These are phyloP conservation scores for Drosophila macrospina DNA, from an alignment of 2,888 invertebrate genomes.

Conservation along the genomic window DNA sequence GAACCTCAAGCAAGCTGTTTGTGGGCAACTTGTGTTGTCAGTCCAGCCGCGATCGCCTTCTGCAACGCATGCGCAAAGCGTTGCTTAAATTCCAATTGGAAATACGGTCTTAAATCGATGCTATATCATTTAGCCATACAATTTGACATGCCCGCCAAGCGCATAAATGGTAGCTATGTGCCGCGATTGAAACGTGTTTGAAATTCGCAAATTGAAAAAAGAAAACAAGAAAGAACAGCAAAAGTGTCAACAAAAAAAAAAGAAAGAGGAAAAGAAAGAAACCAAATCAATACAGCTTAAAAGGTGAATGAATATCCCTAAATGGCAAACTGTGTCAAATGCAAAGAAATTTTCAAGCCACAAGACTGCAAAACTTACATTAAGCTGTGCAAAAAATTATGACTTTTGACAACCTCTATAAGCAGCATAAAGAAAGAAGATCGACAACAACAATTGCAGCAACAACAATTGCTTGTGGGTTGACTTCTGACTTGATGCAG, in stretches of 20 bases:
- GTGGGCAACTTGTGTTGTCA: slow-evolving; percentile 39
- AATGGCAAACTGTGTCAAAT: slow-evolving; percentile 68
- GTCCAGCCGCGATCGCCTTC: slow-evolving; percentile 54
- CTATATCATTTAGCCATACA: neutral
- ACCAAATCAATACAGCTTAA: slow-evolving; percentile 32
- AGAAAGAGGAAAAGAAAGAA: slow-evolving; percentile 20
- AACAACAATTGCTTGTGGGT: slow-evolving; percentile 30
- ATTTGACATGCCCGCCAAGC: slow-evolving; percentile 50
- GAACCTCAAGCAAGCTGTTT: slow-evolving; percentile 17
- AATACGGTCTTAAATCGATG: neutral
- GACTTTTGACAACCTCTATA: neutral
- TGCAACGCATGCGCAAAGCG: slow-evolving; percentile 65
- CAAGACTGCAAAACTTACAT: neutral
- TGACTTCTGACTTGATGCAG: slow-evolving; percentile 22
- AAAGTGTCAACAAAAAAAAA: slow-evolving; percentile 38
- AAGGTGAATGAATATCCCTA: slow-evolving; percentile 67
- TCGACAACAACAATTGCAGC: slow-evolving; percentile 3
- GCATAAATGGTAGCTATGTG: slow-evolving; percentile 51
- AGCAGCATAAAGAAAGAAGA: slow-evolving; percentile 9
- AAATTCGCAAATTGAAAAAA: slow-evolving; percentile 60
- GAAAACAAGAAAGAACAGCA: slow-evolving; percentile 31
- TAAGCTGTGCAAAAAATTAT: neutral
- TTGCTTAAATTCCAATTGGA: slow-evolving; percentile 5
- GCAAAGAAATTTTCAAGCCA: slow-evolving; percentile 57
- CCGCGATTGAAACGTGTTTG: slow-evolving; percentile 68